Evolutionary conservation across 1,140 invertebrate species (phyloP).

Genomic region (Nymphalis io): DNA sequence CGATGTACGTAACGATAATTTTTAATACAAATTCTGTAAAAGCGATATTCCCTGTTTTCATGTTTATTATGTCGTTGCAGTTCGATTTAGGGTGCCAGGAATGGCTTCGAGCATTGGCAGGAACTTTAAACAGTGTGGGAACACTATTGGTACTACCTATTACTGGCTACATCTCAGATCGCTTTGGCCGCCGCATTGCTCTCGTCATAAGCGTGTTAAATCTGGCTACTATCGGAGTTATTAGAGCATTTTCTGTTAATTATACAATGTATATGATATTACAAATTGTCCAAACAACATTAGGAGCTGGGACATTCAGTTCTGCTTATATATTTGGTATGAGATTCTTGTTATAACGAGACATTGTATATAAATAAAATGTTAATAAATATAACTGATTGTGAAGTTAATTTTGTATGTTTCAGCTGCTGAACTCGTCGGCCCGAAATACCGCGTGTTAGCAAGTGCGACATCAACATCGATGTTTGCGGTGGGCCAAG

Average conservation of each 20-base stretch:
- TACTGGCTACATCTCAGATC: slow-evolving; percentile 84
- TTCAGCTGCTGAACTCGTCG: slow-evolving; percentile 70
- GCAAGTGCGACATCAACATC: slow-evolving; percentile 85
- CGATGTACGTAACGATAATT: slow-evolving; percentile 44
- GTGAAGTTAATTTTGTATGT: slow-evolving; percentile 40
- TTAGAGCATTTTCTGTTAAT: slow-evolving; percentile 83
- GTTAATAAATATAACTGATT: background rate
- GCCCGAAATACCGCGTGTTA: slow-evolving; percentile 85
- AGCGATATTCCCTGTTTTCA: background rate
- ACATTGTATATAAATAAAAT: background rate
- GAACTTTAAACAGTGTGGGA: slow-evolving; percentile 45
- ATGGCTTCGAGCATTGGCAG: slow-evolving; percentile 48
- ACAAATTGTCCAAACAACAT: slow-evolving; percentile 69
- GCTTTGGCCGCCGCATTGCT: slow-evolving; percentile 81
- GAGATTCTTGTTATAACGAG: background rate
- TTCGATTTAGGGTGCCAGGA: slow-evolving; percentile 53
- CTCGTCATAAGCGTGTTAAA: slow-evolving; percentile 81
- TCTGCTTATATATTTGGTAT: slow-evolving; percentile 54
- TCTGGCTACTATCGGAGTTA: slow-evolving; percentile 82
- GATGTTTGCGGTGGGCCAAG: slow-evolving; percentile 87
- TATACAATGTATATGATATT: slow-evolving; percentile 83
- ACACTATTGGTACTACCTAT: slow-evolving; percentile 80
- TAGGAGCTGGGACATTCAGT: slow-evolving; percentile 51
- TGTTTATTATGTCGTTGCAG: slow-evolving; percentile 33
- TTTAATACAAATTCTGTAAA: background rate